Conservation (phyloP, 2,888 invertebrate genomes). For the Protonemura montana region DNA sequence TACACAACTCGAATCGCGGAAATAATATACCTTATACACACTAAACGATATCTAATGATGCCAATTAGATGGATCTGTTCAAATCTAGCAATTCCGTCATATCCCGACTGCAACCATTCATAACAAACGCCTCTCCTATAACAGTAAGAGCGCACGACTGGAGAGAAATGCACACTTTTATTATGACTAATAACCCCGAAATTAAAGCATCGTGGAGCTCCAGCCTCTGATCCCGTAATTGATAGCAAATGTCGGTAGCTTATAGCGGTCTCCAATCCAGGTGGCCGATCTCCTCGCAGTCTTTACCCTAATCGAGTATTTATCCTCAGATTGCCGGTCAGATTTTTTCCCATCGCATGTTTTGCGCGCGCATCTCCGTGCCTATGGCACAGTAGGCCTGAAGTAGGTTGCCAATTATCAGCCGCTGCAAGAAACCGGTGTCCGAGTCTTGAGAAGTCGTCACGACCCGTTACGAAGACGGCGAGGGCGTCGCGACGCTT, state of each 20-base stretch:
- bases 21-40: not conserved
- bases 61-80: not conserved
- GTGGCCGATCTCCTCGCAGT: conserved; percentile 9
- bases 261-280: no score
- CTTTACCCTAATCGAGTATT: conserved; percentile 31
- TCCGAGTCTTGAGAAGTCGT: conserved; percentile 25
- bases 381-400: conserved; percentile 2
- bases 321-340: conserved; percentile 7
- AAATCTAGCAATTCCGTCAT: not conserved
- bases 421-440: conserved; percentile 15
- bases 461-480: conserved; percentile 26
- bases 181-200: not conserved
- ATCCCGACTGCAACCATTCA: not conserved
- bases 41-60: not conserved
- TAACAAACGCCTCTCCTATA: not conserved
- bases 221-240: not conserved
- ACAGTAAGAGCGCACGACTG: not conserved
- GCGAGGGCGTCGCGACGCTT: not conserved
- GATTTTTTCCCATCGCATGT: not conserved
- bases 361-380: not conserved
- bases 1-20: not conserved
- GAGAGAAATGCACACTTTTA: not conserved
- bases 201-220: not conserved
- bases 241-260: no score
- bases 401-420: no score